These are phyloP conservation scores for Pecten maximus DNA, from an alignment of 2,888 invertebrate genomes.

Conservation along the genomic window DNA sequence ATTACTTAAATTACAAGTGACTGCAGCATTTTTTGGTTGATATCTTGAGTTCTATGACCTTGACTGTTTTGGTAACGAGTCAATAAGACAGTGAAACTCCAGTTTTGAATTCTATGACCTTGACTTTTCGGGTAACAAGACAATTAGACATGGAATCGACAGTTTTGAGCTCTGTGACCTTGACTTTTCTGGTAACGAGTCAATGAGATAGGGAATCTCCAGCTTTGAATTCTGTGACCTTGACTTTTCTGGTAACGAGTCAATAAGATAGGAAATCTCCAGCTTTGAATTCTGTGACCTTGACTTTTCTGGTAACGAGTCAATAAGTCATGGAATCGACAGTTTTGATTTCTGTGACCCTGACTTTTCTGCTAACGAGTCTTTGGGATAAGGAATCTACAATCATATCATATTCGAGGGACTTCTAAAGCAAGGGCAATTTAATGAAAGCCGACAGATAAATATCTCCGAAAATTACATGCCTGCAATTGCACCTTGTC, in stretches of 20 bases:
- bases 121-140: too few relatives aligned
- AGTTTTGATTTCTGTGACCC: neutral
- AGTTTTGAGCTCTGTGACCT: too few relatives aligned
- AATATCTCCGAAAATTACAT: neutral
- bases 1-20: too few relatives aligned
- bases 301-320: neutral
- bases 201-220: neutral
- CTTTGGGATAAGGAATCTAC: neutral
- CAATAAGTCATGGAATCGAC: neutral
- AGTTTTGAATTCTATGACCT: too few relatives aligned
- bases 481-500: neutral
- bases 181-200: neutral
- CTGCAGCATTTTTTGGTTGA: too few relatives aligned
- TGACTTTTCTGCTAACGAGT: neutral
- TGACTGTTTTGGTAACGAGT: too few relatives aligned
- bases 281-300: neutral
- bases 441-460: neutral
- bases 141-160: too few relatives aligned
- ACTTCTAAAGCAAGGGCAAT: neutral
- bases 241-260: neutral
- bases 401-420: neutral
- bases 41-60: too few relatives aligned
- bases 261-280: neutral
- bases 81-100: too few relatives aligned
- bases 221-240: neutral